Evolutionary conservation across 2,113 vertebrate genomes (phyloP), one percentile per base, ranked within the genome.

Genomic region (Nannospalax galili): DNA sequence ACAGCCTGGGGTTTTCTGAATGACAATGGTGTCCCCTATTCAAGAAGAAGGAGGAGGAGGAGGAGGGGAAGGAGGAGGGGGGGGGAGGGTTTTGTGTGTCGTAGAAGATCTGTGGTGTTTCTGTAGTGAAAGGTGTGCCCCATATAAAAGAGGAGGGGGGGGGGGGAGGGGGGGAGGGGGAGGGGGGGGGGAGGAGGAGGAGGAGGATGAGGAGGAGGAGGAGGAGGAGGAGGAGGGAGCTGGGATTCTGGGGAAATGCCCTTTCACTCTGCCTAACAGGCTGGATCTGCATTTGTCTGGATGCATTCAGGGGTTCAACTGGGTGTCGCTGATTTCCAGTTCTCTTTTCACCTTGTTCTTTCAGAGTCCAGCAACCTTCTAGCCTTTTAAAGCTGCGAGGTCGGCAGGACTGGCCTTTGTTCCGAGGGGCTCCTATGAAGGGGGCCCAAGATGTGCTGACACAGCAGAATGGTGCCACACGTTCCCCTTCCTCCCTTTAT

Each of bases 1-100:
- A 97, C 96, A 98, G 98, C 98, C 98, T 3, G 15, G 96, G 98
- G 98, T 98, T 97, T 98, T 98, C 97, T 98, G 97, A 98, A 97
- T 72, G 96, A 97, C 98, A 98, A 97, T 96, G 97, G 97, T 88
- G 88, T 97, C 96, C 96, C 95, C 91, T 96, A 89, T 73, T 95
- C 0, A 24, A 78, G 40, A 92, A 65, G 77, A 60, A 84, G 70
- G 5, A 40, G 12, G 1, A 62, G 48, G 48, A 52, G 11, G 52
- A 48, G n/a, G n/a, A n/a, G n/a, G n/a, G n/a, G n/a, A n/a, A n/a
- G n/a, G n/a, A n/a, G n/a, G n/a, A n/a, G n/a, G n/a, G n/a, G n/a
- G n/a, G n/a, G n/a, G n/a, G n/a, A n/a, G n/a, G n/a, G n/a, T n/a
- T n/a, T n/a, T n/a, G n/a, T n/a, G n/a, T n/a, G n/a, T n/a, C n/a